Conservation (phyloP, 1,140 invertebrate genomes). For the Lucilia cuprina region DNA sequence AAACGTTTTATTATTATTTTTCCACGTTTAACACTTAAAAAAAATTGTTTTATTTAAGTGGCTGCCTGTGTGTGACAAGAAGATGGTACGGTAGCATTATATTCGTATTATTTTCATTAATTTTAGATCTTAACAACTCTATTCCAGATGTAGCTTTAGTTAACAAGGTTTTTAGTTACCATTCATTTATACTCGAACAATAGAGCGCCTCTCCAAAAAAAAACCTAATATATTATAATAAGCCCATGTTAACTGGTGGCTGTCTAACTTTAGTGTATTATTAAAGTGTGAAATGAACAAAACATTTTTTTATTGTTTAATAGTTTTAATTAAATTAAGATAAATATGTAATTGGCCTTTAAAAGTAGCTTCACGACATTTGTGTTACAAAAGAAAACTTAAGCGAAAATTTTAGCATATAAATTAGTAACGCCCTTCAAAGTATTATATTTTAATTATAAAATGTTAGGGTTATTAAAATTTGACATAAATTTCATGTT, state of each 20-base stretch:
- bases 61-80: neutral
- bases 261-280: neutral
- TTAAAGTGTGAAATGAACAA: neutral
- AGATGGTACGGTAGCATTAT: neutral
- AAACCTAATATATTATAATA: neutral
- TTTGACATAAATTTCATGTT: no score
- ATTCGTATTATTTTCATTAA: neutral
- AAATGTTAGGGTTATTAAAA: no score
- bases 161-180: neutral
- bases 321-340: neutral
- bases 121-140: neutral
- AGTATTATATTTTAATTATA: no score
- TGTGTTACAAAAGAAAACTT: neutral
- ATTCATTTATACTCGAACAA: neutral
- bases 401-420: neutral
- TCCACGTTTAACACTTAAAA: neutral
- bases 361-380: neutral
- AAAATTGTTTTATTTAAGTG: neutral
- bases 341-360: conserved; percentile 12
- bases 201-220: neutral
- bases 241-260: neutral
- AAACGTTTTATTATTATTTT: neutral
- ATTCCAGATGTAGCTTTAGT: neutral
- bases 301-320: conserved; percentile 9
- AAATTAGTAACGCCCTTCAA: neutral